Base-by-base conservation (phyloP, 1,140 invertebrate species). In the Ostrea edulis region DNA sequence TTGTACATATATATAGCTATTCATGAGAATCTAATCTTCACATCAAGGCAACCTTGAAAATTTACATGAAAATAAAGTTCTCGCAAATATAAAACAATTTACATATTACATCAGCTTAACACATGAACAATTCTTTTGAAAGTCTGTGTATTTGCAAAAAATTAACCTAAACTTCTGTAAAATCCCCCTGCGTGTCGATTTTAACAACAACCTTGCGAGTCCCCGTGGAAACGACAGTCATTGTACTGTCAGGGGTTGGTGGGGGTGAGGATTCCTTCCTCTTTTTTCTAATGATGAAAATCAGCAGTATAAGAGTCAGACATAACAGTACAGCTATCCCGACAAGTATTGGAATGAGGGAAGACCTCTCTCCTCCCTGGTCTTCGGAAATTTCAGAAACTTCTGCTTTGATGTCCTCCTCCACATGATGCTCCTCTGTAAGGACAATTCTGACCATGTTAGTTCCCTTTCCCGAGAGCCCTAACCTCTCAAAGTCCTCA, bases 381-480 rank as follows among this genome's bases (percentile, higher is more conserved):
- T 88, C 71, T 52, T 91, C 90, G 29, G 90, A 87, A 25, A 91
- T 90, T 81, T 91, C 85, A 54, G 89, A 85, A 68, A 88, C 85
- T 29, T 87, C 85, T 20, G 86, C 54, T 20, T 81, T 88, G 11
- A 62, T 84, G 25, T 90, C 82, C 17, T 91, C 88, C 53, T 92
- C 85, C 25, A 93, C 84, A 51, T 92, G 58, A 51, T 87, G 77
- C 8, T 86, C 25, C 20, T 77, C 71, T 58, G 83, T 83, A 8
- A 90, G 84, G 8, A 87, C 84, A 17, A 95, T 89, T 52, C 91
- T 88, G 35, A 93, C 93, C 92, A 95, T 95, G 88, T 95, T 95
- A n/a, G 94, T 95, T 8, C 95, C 95, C 83, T 90, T 90, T 22
- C 92, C 94, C 71, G 89, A 85, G 20, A 90, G 54, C 9, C 93